These are phyloP conservation scores for Gambusia yucatana DNA, from an alignment of 2,797 vertebrate genomes.

Conservation along the genomic window DNA sequence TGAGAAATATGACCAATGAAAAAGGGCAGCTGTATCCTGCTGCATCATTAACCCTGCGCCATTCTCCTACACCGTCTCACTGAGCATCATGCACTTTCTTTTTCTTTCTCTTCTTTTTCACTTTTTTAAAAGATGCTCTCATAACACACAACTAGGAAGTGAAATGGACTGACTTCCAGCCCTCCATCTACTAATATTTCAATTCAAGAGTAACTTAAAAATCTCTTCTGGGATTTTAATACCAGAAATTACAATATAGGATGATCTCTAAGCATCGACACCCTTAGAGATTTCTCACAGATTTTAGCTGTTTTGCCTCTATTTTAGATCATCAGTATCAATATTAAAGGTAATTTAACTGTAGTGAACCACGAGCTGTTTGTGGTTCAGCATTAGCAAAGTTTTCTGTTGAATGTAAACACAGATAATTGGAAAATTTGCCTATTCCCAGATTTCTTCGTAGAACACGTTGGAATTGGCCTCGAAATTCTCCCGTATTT, in stretches of 20 bases:
- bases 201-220: neutral
- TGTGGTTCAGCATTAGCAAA: neutral
- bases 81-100: neutral
- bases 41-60: slow-evolving; percentile 29
- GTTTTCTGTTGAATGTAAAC: neutral
- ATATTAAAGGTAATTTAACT: neutral
- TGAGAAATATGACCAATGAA: slow-evolving; percentile 70
- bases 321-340: neutral
- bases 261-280: neutral
- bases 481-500: neutral
- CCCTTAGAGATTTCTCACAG: neutral
- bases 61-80: neutral
- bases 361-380: neutral
- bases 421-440: too few species aligned
- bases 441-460: too few species aligned
- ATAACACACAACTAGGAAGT: neutral
- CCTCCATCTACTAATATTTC: neutral
- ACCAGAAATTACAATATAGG: neutral
- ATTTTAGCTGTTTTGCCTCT: neutral
- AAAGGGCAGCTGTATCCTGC: slow-evolving; percentile 37
- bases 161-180: neutral
- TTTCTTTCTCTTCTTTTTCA: slow-evolving; percentile 2
- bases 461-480: neutral
- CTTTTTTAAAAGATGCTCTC: neutral
- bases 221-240: neutral